These are phyloP conservation scores for Sterrhoptilus dennistouni DNA, from an alignment of 2,113 vertebrate genomes.

Conservation along the genomic window DNA sequence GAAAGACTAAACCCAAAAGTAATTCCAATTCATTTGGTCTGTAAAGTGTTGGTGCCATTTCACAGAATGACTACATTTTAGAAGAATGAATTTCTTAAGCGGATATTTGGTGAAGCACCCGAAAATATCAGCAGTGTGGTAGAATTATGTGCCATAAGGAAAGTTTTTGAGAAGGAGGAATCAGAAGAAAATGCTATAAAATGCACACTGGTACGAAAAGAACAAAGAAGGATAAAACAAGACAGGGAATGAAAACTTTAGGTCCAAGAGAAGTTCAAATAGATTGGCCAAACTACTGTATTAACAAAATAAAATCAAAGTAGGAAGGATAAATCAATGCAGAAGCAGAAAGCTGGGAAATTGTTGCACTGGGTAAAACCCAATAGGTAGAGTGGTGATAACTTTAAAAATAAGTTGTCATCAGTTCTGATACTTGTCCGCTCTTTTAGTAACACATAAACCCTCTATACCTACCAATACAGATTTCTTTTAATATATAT, in stretches of 20 bases:
- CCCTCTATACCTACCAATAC: not conserved
- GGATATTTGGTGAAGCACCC: not conserved
- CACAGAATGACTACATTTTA: not conserved
- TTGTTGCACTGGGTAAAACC: not conserved
- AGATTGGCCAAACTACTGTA: not conserved
- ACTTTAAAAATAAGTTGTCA: not conserved
- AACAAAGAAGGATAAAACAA: not conserved
- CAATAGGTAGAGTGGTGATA: not conserved
- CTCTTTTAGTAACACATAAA: not conserved
- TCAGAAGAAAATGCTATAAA: not conserved
- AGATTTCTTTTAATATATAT: not conserved
- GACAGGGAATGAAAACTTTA: not conserved
- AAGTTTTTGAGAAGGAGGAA: not conserved
- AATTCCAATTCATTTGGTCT: not conserved
- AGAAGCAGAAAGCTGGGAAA: not conserved
- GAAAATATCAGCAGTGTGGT: not conserved
- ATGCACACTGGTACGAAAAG: not conserved
- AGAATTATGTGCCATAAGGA: not conserved
- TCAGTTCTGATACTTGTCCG: not conserved
- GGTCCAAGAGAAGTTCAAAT: not conserved
- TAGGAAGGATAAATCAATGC: not conserved
- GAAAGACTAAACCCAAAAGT: not conserved
- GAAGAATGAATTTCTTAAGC: not conserved
- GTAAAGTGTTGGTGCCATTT: not conserved
- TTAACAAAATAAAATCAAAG: not conserved